Base-by-base conservation (phyloP, 2,888 invertebrate genomes). In the Tigriopus californicus region DNA sequence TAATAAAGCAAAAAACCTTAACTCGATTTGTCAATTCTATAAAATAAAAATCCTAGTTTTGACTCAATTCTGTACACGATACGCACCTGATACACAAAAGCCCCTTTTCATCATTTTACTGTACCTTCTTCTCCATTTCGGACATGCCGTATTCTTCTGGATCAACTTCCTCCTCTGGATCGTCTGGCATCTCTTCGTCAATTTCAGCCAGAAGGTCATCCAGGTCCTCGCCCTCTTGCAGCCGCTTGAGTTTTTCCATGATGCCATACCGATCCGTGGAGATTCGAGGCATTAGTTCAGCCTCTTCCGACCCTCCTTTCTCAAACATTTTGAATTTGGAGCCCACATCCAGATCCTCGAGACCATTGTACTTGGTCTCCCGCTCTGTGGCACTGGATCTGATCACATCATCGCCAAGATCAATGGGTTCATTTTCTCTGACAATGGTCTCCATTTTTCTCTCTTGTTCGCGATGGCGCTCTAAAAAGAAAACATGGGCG, bases 241-340 rank as follows among this genome's bases (percentile, higher is more conserved):
- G 33, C 8, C 58, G 24, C 33, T 58, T 58, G 49, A 58, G 40
- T 18, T 58, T 58, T 33, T 58, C 58, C 58, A 58, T 58, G 24
- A 58, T 58, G 12, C 58, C 58, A 49, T 58, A 58, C 18, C 54
- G 54, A 47, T 58, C 58, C 15, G 58, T 33, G 33, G 49, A 24
- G 20, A 40, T 10, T 15, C 47, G 11, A 3, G 25, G 54, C n/a
- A 15, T 40, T 33, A 12, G 22, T 3, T 53, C 54, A 18, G 44
- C 44, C 18, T 44, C 15, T 18, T 58, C 58, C 13, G 13, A n/a
- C 11, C 13, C 5, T n/a, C 49, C 58, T 10, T 22, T 49, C 57
- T 60, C 60, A 60, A 60, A 60, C 49, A 56, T 56, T 25, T 42
- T 40, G 41, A 60, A 60, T 33, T 60, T 60, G 25, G 60, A 60